phyloP scores from a whole-genome alignment of 2,888 invertebrate species.

The Athalia cordata region DNA sequence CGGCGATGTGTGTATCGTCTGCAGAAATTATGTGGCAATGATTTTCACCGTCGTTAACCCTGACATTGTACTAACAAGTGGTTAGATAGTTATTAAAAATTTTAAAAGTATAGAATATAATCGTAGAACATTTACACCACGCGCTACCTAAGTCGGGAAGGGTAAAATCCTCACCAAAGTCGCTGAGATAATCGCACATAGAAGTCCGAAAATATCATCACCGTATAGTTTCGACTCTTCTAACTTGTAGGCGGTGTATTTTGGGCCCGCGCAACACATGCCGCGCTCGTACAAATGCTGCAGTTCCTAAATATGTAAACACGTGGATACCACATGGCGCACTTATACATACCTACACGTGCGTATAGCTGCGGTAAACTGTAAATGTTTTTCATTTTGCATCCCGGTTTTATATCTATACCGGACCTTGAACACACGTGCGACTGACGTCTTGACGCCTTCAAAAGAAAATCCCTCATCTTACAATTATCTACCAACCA shows the following conservation, averaged over 20 bases:
- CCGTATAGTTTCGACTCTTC: slow-evolving; percentile 12
- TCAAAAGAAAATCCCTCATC: background rate
- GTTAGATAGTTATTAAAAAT: too few relatives aligned
- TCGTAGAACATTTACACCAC: too few relatives aligned
- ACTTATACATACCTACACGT: too few relatives aligned
- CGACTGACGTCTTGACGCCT: background rate
- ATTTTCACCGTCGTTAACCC: background rate
- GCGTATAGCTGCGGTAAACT: background rate
- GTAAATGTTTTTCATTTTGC: slow-evolving; percentile 48
- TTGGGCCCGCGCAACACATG: slow-evolving; percentile 1
- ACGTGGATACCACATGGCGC: slow-evolving; percentile 58
- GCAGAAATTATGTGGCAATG: too few relatives aligned
- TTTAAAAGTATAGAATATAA: too few relatives aligned
- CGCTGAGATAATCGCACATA: slow-evolving; percentile 29
- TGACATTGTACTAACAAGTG: slow-evolving; percentile 17
- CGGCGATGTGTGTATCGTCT: too few relatives aligned
- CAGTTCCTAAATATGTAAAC: slow-evolving; percentile 48
- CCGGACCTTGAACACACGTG: slow-evolving; percentile 58
- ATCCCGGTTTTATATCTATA: slow-evolving; percentile 38
- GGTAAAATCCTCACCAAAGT: slow-evolving; percentile 3
- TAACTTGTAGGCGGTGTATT: slow-evolving; percentile 9
- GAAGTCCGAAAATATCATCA: slow-evolving; percentile 30
- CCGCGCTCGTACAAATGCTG: background rate
- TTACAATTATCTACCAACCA: too few relatives aligned
- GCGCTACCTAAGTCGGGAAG: background rate